Base-by-base conservation (phyloP, 2,888 invertebrate species). In the Hemaris fuciformis region DNA sequence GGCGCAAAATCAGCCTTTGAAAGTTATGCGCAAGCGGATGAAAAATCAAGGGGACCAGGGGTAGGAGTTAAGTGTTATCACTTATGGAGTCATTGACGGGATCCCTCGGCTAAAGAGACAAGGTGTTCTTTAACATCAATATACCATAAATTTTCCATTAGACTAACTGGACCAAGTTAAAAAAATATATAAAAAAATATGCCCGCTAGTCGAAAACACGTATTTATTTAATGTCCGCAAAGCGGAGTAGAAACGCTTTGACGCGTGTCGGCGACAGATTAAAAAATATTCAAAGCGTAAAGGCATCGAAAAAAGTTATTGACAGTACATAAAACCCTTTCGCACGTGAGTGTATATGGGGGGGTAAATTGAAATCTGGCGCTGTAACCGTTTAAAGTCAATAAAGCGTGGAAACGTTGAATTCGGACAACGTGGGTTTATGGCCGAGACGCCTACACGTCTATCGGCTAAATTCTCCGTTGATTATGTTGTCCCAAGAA, bases 361-460 rank as follows among this genome's bases (percentile, higher is more conserved):
- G 64, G 73, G 74, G 77, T 83, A 86, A 84, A 88, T 85, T 83
- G 84, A 77, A 86, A 84, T 81, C 81, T 78, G 78, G 80, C 79
- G 79, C 82, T 85, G 79, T 71, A 84, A 86, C 86, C 84, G 80
- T 83, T 85, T 81, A 83, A 85, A 87, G 86, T 87, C 87, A 85
- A 90, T 88, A 88, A 85, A 84, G 73, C 69, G 75, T 79, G 70
- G 75, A 68, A 74, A 80, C 81, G 79, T 84, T 79, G 88, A 82
- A 85, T 83, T 77, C 78, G 75, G 71, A 81, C 81, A 84, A 83
- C 81, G 75, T 77, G 15, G n/a, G 75, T 77, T 76, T 76, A 62
- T 25, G 46, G 20, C 38, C n/a, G 38, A 25, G 10, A 27, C 48
- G 48, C 27, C 53, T 69, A 67, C 70, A 62, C 62, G 61, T 53